Evolutionary conservation across 1,140 invertebrate species (phyloP).

Genomic region (Sitophilus oryzae): DNA sequence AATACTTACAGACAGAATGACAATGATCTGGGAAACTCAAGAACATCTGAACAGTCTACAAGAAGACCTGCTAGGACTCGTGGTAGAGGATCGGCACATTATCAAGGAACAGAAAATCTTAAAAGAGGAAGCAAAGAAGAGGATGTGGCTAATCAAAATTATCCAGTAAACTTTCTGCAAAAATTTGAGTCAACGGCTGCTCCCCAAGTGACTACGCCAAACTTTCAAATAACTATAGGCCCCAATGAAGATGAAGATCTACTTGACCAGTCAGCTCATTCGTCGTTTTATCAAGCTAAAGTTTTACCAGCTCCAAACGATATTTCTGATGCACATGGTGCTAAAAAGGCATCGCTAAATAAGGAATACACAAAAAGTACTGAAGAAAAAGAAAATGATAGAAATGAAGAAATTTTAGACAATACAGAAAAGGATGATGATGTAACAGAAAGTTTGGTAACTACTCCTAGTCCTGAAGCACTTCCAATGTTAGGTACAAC

Average conservation of each 20-base stretch:
- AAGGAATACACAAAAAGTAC: neutral
- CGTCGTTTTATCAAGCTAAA: slow-evolving; percentile 33
- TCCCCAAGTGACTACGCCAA: slow-evolving; percentile 15
- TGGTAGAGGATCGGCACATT: slow-evolving; percentile 33
- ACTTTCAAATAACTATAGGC: slow-evolving; percentile 41
- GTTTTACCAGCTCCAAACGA: slow-evolving; percentile 9
- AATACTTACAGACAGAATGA: slow-evolving; percentile 6
- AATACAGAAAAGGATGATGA: neutral
- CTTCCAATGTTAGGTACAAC: slow-evolving; percentile 8
- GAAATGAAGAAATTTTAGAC: neutral
- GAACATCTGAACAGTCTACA: slow-evolving; percentile 22
- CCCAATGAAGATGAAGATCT: slow-evolving; percentile 21
- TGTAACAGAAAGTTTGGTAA: neutral
- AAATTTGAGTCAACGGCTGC: slow-evolving; percentile 22
- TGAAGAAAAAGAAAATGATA: neutral
- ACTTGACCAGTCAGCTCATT: slow-evolving; percentile 38
- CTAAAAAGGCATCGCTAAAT: too few relatives aligned
- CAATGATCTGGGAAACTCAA: slow-evolving; percentile 21
- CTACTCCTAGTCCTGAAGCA: slow-evolving; percentile 2
- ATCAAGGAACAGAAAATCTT: slow-evolving; percentile 29
- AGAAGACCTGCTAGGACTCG: slow-evolving; percentile 26
- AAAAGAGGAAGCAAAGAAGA: slow-evolving; percentile 30
- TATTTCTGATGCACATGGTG: too few relatives aligned
- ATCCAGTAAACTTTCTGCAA: slow-evolving; percentile 35
- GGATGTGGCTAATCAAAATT: slow-evolving; percentile 38